Evolutionary conservation across 2,113 vertebrate species (phyloP).

Genomic region (Gasterosteus nipponicus): DNA sequence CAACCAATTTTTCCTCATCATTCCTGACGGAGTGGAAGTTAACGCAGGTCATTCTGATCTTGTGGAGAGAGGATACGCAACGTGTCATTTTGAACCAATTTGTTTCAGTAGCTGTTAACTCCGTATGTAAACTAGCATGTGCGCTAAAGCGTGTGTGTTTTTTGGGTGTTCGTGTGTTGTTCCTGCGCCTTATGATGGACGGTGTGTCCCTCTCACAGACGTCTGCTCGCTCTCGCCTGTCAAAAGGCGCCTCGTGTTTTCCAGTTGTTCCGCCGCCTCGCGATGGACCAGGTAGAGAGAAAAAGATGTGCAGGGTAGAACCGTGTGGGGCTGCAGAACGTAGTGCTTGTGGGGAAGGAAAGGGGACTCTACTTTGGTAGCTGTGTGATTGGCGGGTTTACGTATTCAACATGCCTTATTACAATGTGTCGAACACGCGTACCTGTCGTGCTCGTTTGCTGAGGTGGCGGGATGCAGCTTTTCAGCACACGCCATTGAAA

Average conservation of each 20-base stretch:
- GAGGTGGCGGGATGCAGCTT: neutral
- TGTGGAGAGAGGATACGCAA: neutral
- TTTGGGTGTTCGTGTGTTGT: conserved; percentile 19
- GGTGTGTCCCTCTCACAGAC: conserved; percentile 14
- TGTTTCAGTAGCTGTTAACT: neutral
- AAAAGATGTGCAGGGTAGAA: conserved; percentile 4
- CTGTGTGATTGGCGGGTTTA: neutral
- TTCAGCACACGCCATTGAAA: neutral
- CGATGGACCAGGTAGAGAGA: conserved; percentile 18
- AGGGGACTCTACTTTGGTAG: neutral
- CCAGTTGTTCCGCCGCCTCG: conserved; percentile 43
- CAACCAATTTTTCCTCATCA: neutral
- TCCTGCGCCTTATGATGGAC: conserved; percentile 11
- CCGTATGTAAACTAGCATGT: neutral
- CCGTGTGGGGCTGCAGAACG: neutral
- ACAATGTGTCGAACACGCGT: neutral
- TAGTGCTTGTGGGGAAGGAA: neutral
- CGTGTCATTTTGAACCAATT: neutral
- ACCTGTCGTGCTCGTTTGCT: neutral
- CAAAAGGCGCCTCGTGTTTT: conserved; percentile 32
- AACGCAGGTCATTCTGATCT: neutral
- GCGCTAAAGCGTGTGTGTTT: neutral
- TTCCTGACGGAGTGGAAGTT: conserved; percentile 15
- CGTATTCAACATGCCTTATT: neutral
- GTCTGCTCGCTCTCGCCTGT: conserved; percentile 22